phyloP scores from a whole-genome alignment of 2,797 vertebrate genomes.

The Enteromius mattozi region DNA sequence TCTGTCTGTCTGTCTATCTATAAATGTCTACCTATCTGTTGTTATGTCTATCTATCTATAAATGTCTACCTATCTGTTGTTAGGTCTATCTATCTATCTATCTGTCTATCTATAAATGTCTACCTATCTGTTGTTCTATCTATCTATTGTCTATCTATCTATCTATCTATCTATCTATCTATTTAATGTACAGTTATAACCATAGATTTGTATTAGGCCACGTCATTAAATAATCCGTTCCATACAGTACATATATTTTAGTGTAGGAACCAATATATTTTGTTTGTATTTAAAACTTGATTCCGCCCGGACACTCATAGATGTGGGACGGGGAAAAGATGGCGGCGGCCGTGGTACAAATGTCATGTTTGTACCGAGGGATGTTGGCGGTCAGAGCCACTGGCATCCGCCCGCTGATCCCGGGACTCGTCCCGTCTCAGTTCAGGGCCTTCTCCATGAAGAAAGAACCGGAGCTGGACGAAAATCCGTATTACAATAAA shows the following conservation, averaged over 20 bases:
- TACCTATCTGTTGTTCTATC: no score
- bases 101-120: no score
- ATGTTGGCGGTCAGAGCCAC: constrained; percentile 81
- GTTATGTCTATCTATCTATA: no score
- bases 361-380: constrained; percentile 82
- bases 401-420: constrained; percentile 73
- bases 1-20: no score
- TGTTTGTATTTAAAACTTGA: background rate
- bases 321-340: constrained; percentile 75
- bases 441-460: constrained; percentile 82
- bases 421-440: constrained; percentile 77
- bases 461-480: constrained; percentile 78
- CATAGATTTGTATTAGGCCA: background rate
- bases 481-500: constrained; percentile 87
- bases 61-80: no score
- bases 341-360: constrained; percentile 83
- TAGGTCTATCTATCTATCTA: no score
- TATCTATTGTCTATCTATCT: no score
- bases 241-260: background rate
- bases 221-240: background rate
- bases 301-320: constrained; percentile 57
- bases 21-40: no score
- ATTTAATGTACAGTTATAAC: background rate
- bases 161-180: no score
- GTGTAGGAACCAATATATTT: background rate